Evolutionary conservation across 2,113 vertebrate species (phyloP), one percentile per base, ranked within the genome.

Genomic region (Etia nguti): DNA sequence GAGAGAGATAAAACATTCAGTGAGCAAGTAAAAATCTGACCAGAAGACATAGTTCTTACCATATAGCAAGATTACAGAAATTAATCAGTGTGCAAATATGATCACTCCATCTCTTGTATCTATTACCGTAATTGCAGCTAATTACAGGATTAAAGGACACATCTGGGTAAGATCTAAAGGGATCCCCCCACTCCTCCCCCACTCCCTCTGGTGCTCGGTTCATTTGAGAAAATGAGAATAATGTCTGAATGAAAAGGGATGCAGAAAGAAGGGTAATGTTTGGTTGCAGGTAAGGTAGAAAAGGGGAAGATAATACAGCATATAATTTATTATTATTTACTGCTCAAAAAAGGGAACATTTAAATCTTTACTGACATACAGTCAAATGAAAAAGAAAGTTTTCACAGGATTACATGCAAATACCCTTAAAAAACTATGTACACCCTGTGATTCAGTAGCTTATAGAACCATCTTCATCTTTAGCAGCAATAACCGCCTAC

Each of bases 131-230:
- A 95, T 94, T 95, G 86, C 68, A 80, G 89, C 81, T 95, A 93
- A 94, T 94, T 93, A 86, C 90, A 83, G 81, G 92, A 94, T 93
- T 93, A 94, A 95, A 95, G 92, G 84, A 88, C 86, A 84, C 89
- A 92, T 91, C 92, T 93, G 91, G 82, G 84, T 29, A 85, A 86
- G 92, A 92, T 91, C 89, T 91, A 55, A 93, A 73, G 85, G 80
- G 90, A 62, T 4, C 24, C 4, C 4, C 22, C 24, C 43, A 13
- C 20, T 4, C 15, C 34, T 9, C 36, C 10, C 55, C 13, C 59
- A 1, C 20, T 55, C 54, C 70, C 80, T 70, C 82, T 56, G 41
- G 70, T 83, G 65, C 84, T 79, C 65, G 65, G n/a, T 83, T 87
- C 82, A 83, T 77, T 55, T 50, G 84, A 79, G 50, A 11, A 48